phyloP scores from a whole-genome alignment of 2,113 vertebrate species.

The Brachirus orientalis region DNA sequence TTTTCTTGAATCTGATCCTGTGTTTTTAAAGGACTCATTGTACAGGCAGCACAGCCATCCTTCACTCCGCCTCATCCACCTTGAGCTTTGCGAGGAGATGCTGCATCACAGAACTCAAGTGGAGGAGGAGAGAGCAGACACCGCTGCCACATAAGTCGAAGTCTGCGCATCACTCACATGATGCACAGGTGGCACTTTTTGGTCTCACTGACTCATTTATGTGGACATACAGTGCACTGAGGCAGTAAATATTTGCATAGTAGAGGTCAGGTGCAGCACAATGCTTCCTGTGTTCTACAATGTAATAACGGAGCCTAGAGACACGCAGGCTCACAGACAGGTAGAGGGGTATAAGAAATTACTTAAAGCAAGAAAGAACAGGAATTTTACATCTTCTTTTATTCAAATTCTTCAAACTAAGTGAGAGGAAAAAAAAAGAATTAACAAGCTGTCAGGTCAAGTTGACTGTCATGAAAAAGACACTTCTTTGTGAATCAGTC shows the following conservation, averaged over 20 bases:
- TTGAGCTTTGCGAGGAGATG: slow-evolving; percentile 14
- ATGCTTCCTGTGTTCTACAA: slow-evolving; percentile 59
- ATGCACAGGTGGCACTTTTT: slow-evolving; percentile 45
- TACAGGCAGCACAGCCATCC: slow-evolving; percentile 4
- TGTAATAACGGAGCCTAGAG: slow-evolving; percentile 39
- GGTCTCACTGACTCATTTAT: slow-evolving; percentile 36
- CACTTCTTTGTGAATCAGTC: not conserved
- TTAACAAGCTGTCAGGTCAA: not conserved
- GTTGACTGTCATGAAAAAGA: not conserved
- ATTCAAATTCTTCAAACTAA: too few species aligned
- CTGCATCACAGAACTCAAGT: not conserved
- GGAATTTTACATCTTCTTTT: too few species aligned
- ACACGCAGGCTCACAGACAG: slow-evolving; percentile 22
- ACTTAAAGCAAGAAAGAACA: slow-evolving; percentile 6
- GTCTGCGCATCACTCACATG: slow-evolving; percentile 25
- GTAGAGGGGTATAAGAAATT: slow-evolving; percentile 30
- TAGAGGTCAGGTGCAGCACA: slow-evolving; percentile 71
- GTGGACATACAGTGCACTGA: slow-evolving; percentile 29
- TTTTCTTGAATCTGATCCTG: not conserved
- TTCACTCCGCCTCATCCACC: slow-evolving; percentile 18
- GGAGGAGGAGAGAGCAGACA: not conserved
- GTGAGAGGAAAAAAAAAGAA: not conserved
- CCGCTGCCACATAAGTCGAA: slow-evolving; percentile 16
- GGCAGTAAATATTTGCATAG: slow-evolving; percentile 71
- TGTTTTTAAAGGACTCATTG: slow-evolving; percentile 19